phyloP scores from a whole-genome alignment of 2,113 vertebrate genomes.

The Alethe castanea region DNA sequence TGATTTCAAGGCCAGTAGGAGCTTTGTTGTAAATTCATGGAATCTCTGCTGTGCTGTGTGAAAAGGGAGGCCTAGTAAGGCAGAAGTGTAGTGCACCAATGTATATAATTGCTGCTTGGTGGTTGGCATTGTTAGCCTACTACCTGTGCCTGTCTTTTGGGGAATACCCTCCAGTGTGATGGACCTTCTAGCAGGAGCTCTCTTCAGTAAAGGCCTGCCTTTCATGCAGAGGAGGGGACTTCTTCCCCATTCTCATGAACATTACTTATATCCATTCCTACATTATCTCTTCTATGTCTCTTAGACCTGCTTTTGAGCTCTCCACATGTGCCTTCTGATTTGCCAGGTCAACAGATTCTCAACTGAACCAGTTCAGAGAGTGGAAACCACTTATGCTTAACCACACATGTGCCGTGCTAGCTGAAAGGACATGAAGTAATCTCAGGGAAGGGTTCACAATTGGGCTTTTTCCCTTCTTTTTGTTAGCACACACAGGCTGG shows the following conservation, averaged over 20 bases:
- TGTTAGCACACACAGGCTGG: background rate
- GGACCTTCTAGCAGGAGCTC: background rate
- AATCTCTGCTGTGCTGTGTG: background rate
- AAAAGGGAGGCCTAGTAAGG: background rate
- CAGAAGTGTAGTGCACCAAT: background rate
- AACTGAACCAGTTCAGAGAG: background rate
- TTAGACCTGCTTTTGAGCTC: background rate
- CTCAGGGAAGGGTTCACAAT: background rate
- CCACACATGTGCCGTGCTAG: background rate
- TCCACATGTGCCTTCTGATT: background rate
- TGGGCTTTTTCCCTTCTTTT: background rate
- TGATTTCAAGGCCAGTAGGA: background rate
- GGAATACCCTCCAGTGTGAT: background rate
- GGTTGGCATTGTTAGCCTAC: background rate
- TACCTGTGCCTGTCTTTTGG: background rate
- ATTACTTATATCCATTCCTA: background rate
- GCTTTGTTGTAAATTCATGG: background rate
- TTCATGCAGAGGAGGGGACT: background rate
- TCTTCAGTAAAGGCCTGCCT: background rate
- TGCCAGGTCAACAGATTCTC: background rate
- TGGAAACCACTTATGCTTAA: background rate
- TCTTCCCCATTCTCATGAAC: background rate
- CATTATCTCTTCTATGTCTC: background rate
- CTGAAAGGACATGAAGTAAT: background rate
- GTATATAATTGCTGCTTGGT: background rate